Percentiles rank a stretch among this genome's conserved stretches.
Conservation (phyloP, 2,797 vertebrate genomes). For the Hippoglossus hippoglossus region DNA sequence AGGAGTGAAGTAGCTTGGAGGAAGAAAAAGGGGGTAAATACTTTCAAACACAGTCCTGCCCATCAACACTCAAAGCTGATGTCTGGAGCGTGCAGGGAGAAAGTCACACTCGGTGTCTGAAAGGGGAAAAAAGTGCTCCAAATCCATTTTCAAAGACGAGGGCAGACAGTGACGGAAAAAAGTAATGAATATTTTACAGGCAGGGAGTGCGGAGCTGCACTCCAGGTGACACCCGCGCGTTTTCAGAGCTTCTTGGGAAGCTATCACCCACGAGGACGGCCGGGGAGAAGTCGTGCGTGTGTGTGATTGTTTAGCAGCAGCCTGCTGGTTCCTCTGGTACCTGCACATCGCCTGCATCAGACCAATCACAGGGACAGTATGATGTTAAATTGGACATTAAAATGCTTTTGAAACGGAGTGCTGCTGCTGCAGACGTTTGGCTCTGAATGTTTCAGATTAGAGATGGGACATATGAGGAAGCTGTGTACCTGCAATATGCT, state of each 20-base stretch:
- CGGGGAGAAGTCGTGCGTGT: conserved; percentile 38
- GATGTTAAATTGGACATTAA: conserved; percentile 58
- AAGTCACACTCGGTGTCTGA: conserved; percentile 63
- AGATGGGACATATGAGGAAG: conserved; percentile 24
- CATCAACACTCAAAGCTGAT: conserved; percentile 43
- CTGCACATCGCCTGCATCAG: conserved; percentile 50
- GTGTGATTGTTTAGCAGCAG: conserved; percentile 75
- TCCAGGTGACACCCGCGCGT: conserved; percentile 66
- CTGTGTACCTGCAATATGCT: conserved; percentile 12
- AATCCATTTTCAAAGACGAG: conserved; percentile 71
- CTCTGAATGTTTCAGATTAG: conserved; percentile 52
- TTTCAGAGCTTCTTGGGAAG: conserved; percentile 78
- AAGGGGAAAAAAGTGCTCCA: conserved; percentile 54
- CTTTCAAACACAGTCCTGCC: conserved; percentile 45
- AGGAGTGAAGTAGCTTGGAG: conserved; percentile 43
- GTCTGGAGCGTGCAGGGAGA: conserved; percentile 48
- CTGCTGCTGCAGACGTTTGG: conserved; percentile 29
- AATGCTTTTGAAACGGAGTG: conserved; percentile 60
- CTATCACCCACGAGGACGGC: conserved; percentile 62
- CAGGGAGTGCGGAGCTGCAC: conserved; percentile 61
- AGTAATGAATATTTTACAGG: conserved; percentile 85
- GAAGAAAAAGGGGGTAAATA: not conserved
- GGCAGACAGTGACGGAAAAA: conserved; percentile 66
- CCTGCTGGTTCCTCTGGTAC: conserved; percentile 52
- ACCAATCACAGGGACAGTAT: conserved; percentile 62